Conservation (phyloP, 2,113 vertebrate species). For the Beaufortia kweichowensis region DNA sequence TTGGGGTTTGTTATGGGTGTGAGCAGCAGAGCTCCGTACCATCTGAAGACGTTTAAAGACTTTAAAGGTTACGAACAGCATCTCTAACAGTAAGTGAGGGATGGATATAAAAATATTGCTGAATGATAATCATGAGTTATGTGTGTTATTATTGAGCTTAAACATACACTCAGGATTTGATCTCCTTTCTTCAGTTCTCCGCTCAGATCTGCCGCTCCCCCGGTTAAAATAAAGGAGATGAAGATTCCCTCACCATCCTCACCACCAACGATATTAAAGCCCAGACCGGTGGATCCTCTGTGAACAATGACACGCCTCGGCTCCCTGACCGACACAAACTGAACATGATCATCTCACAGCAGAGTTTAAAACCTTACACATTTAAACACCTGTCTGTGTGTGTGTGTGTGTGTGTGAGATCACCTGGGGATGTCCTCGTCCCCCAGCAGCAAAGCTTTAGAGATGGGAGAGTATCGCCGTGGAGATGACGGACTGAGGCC, state of each 20-base stretch:
- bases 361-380: too few relatives aligned
- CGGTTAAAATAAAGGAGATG: slow-evolving; percentile 90
- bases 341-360: neutral
- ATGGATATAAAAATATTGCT: too few relatives aligned
- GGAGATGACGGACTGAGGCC: slow-evolving; percentile 86
- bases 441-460: slow-evolving; percentile 81
- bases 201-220: slow-evolving; percentile 87
- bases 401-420: slow-evolving; percentile 4
- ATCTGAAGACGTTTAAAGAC: too few relatives aligned
- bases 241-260: slow-evolving; percentile 89
- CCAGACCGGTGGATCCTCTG: slow-evolving; percentile 82
- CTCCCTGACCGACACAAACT: slow-evolving; percentile 66
- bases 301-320: slow-evolving; percentile 82
- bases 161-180: slow-evolving; percentile 87
- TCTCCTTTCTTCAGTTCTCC: slow-evolving; percentile 87
- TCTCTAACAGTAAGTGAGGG: too few relatives aligned
- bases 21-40: too few relatives aligned
- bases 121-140: neutral
- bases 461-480: slow-evolving; percentile 81
- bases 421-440: slow-evolving; percentile 81
- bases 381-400: too few relatives aligned
- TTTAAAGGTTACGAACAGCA: too few relatives aligned
- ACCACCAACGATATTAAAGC: slow-evolving; percentile 89
- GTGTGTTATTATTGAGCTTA: neutral
- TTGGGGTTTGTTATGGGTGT: too few relatives aligned